These are phyloP conservation scores for Psilopogon haemacephalus DNA, from an alignment of 2,113 vertebrate species.

Conservation along the genomic window DNA sequence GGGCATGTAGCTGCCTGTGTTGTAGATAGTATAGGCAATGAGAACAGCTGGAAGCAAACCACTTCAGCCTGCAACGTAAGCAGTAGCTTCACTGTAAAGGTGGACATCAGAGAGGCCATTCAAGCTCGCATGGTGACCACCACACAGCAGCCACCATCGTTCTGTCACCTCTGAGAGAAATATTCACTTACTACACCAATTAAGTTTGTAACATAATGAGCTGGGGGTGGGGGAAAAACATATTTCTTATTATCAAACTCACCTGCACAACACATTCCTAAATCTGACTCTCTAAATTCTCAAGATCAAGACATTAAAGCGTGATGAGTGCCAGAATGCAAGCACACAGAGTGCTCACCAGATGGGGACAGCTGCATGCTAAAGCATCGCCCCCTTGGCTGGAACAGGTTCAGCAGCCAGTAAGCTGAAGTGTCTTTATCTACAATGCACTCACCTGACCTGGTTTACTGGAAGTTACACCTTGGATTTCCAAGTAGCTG, in stretches of 20 bases:
- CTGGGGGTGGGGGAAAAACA: not conserved
- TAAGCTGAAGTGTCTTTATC: not conserved
- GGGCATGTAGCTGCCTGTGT: not conserved
- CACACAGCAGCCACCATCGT: not conserved
- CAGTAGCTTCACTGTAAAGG: not conserved
- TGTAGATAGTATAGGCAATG: not conserved
- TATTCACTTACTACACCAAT: not conserved
- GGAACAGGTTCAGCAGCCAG: not conserved
- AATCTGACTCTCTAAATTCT: not conserved
- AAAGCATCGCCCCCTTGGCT: not conserved
- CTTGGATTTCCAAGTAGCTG: conserved; percentile 97
- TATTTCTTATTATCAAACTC: not conserved
- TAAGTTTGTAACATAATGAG: not conserved
- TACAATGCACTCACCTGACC: conserved; percentile 83
- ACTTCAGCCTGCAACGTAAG: not conserved
- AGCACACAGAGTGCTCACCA: not conserved
- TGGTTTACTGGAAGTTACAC: conserved; percentile 88
- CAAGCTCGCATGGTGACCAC: not conserved
- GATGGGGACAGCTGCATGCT: not conserved
- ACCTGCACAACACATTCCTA: not conserved
- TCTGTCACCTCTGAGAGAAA: not conserved
- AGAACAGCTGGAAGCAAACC: not conserved
- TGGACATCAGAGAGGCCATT: not conserved
- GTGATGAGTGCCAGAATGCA: not conserved
- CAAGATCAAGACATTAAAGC: not conserved